These are phyloP conservation scores for Apamea crenata DNA, from an alignment of 2,888 invertebrate species.

Conservation along the genomic window DNA sequence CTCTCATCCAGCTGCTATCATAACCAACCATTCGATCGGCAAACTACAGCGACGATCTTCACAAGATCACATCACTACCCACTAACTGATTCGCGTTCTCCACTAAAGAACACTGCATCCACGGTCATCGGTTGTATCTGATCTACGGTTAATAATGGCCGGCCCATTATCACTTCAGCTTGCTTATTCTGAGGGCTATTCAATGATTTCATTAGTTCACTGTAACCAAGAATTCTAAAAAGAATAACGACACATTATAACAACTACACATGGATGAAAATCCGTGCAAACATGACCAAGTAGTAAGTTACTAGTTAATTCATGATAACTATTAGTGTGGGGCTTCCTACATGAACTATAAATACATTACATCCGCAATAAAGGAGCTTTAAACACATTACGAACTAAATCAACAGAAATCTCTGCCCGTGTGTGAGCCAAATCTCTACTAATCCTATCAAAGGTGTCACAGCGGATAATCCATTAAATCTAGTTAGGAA, in stretches of 20 bases:
- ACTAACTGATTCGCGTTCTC: neutral
- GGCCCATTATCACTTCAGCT: neutral
- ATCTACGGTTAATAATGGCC: neutral
- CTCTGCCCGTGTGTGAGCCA: conserved; percentile 78
- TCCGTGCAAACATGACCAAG: neutral
- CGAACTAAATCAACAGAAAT: conserved; percentile 79
- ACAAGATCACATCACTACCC: neutral
- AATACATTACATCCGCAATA: conserved; percentile 30
- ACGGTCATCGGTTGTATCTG: neutral
- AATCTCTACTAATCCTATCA: conserved; percentile 87
- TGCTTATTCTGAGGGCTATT: neutral
- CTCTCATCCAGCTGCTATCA: neutral
- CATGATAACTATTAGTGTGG: conserved; percentile 33
- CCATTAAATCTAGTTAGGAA: conserved; percentile 83
- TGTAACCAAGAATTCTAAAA: neutral
- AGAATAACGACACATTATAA: neutral
- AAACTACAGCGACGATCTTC: neutral
- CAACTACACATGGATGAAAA: neutral
- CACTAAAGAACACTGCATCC: neutral
- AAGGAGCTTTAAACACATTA: conserved; percentile 57
- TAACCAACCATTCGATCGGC: neutral
- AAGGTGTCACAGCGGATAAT: conserved; percentile 83
- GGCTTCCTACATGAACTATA: conserved; percentile 64
- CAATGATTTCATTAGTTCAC: neutral
- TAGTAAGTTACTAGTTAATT: neutral